These are phyloP conservation scores for Idaea biselata DNA, from an alignment of 2,888 invertebrate genomes.

Conservation along the genomic window DNA sequence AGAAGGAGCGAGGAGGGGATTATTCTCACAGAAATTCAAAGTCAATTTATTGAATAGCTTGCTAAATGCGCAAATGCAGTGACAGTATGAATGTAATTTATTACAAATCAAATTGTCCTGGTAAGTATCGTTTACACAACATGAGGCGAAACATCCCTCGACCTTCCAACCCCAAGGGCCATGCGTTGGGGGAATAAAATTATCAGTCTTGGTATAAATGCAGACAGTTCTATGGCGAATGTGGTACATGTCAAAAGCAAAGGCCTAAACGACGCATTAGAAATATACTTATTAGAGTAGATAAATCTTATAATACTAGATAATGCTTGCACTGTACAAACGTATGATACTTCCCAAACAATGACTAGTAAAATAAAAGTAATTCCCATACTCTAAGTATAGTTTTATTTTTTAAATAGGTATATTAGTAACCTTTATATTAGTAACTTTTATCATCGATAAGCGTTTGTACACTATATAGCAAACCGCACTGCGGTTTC, in stretches of 20 bases:
- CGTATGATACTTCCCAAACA: too few species aligned
- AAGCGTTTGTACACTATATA: too few species aligned
- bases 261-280: not conserved
- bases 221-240: constrained; percentile 50
- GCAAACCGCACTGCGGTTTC: too few species aligned
- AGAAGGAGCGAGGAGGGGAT: not conserved
- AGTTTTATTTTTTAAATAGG: too few species aligned
- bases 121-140: constrained; percentile 66
- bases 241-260: constrained; percentile 34
- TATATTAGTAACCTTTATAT: too few species aligned
- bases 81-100: constrained; percentile 59
- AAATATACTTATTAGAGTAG: too few species aligned
- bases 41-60: constrained; percentile 23
- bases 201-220: constrained; percentile 57
- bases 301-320: too few species aligned
- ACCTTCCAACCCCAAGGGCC: constrained; percentile 46
- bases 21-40: not conserved
- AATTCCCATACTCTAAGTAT: too few species aligned
- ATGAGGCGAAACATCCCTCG: constrained; percentile 58
- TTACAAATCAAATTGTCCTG: constrained; percentile 65
- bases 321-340: too few species aligned
- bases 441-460: too few species aligned
- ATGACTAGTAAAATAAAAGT: too few species aligned
- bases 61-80: constrained; percentile 36
- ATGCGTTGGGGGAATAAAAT: constrained; percentile 67